Base-by-base conservation (phyloP, 2,888 invertebrate species). In the Lepidonotus clava region DNA sequence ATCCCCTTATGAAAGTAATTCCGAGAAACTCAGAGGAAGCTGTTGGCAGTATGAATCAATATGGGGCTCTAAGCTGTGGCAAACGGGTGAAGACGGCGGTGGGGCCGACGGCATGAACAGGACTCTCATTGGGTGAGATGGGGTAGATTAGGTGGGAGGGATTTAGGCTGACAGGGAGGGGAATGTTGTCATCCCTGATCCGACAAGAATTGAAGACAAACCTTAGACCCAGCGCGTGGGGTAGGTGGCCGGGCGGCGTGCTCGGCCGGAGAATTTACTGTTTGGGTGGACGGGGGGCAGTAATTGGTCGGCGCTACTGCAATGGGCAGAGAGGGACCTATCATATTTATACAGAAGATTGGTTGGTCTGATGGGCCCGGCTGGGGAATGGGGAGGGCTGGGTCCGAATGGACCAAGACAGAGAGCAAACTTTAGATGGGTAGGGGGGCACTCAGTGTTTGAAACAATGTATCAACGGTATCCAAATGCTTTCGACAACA, bases 261-360 rank as follows among this genome's bases (percentile, higher is more conserved):
- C 61, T 46, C 28, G 28, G 61, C 28, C 21, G 11, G 28, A 28
- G n/a, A 61, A 28, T 11, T 4, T 61, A 11, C 11, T 61, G 61
- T 61, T 61, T 61, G 61, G 61, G 24, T 11, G 28, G 61, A 61
- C 61, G 24, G 24, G 61, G 28, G 11, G 28, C 2, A 24, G n/a
- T 61, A 61, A 61, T 61, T 61, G 61, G 1, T 61, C 28, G n/a
- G n/a, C 28, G 8, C 61, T 28, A 61, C 28, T 28, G n/a, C 61
- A 61, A 61, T 61, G 6, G 46, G 46, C 24, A n/a, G n/a, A 61
- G 28, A 24, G 61, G 61, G 61, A 61, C 61, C 61, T 61, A 61
- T 61, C 61, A 61, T 61, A 61, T 61, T 61, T 61, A 61, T 61
- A 61, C 61, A 61, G 61, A 61, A 61, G 61, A 61, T 61, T 61